These are phyloP conservation scores for Keiferia lycopersicella DNA, from an alignment of 2,888 invertebrate genomes.

Conservation along the genomic window DNA sequence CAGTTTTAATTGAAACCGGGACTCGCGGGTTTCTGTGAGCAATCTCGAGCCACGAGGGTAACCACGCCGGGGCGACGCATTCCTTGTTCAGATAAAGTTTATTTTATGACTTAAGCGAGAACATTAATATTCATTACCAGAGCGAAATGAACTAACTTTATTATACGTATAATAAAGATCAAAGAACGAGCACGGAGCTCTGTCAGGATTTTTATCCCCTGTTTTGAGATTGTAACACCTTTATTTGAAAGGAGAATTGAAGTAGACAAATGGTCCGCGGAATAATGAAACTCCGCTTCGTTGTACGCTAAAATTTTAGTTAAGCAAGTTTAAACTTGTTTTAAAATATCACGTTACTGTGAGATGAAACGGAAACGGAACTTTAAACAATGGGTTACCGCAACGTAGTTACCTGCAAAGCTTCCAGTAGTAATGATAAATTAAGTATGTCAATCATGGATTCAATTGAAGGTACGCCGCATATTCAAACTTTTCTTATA, in stretches of 20 bases:
- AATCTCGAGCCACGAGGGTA: conserved; percentile 50
- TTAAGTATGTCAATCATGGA: background rate
- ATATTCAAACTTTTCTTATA: conserved; percentile 10
- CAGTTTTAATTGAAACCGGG: conserved; percentile 73
- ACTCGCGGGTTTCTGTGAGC: conserved; percentile 70
- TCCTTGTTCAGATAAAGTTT: conserved; percentile 75
- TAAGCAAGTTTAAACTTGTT: background rate
- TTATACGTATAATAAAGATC: conserved; percentile 76
- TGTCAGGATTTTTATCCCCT: conserved; percentile 46
- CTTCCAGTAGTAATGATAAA: background rate
- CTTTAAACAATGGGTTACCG: background rate
- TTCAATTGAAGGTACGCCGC: background rate
- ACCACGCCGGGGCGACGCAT: conserved; percentile 51
- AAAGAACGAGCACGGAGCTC: conserved; percentile 54
- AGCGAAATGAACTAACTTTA: conserved; percentile 77
- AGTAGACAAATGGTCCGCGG: conserved; percentile 6
- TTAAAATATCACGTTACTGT: background rate
- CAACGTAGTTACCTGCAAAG: background rate
- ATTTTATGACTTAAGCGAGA: conserved; percentile 78
- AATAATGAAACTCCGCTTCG: conserved; percentile 4
- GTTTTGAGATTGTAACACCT: conserved; percentile 35
- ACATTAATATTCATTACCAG: conserved; percentile 79
- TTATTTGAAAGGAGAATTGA: background rate
- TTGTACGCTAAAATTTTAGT: conserved; percentile 2
- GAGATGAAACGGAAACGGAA: background rate